Conservation (phyloP, 2,113 vertebrate species). For the Marcusenius ussheri region DNA sequence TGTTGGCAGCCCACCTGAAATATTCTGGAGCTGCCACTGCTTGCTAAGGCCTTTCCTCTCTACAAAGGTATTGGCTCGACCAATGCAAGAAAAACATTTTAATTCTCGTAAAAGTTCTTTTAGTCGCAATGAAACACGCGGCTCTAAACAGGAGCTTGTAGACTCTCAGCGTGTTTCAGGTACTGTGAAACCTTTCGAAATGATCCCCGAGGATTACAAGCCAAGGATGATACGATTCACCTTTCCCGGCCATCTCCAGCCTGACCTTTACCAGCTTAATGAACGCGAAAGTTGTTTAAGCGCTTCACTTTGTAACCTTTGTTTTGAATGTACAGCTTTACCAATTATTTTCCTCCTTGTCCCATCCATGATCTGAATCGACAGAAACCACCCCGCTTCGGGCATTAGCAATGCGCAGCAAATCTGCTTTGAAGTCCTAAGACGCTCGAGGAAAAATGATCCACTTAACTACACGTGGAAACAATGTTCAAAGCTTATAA, state of each 20-base stretch:
- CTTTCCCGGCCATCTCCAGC: neutral
- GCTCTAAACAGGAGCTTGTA: neutral
- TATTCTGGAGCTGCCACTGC: neutral
- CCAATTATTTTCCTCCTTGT: slow-evolving; percentile 73
- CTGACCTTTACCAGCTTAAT: neutral
- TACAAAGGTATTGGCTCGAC: neutral
- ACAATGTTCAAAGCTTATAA: slow-evolving; percentile 98
- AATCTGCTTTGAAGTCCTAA: slow-evolving; percentile 98
- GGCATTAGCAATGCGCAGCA: slow-evolving; percentile 97
- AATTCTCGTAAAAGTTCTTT: neutral
- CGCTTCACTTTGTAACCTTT: slow-evolving; percentile 14
- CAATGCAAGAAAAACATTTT: neutral
- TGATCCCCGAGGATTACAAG: neutral
- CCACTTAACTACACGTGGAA: slow-evolving; percentile 87
- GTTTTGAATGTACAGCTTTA: slow-evolving; percentile 46
- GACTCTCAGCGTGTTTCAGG: neutral
- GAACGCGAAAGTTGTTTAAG: neutral
- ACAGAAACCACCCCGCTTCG: slow-evolving; percentile 45
- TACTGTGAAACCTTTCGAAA: neutral
- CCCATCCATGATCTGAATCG: neutral
- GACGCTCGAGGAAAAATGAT: slow-evolving; percentile 91
- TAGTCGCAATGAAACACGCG: neutral
- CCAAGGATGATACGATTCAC: neutral
- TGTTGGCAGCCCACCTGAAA: neutral
- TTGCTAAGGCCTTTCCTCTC: neutral